phyloP scores from a whole-genome alignment of 37 sponge, comb jelly and placozoan species.

The Amphimedon queenslandica region DNA sequence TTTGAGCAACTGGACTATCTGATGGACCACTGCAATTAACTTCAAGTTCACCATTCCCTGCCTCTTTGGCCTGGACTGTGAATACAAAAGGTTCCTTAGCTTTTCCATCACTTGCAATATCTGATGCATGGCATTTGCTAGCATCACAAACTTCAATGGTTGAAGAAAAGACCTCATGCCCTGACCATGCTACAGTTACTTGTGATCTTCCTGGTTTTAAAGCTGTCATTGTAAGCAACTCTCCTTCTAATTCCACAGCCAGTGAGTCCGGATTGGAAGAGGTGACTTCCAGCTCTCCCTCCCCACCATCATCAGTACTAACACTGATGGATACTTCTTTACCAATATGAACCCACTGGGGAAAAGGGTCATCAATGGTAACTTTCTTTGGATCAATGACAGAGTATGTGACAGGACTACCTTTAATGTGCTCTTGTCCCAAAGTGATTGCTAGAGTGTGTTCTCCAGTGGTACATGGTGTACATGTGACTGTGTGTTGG shows the following conservation, averaged over 20 bases:
- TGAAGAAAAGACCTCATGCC: constrained; percentile 27
- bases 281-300: constrained; percentile 30
- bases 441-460: constrained; percentile 31
- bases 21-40: constrained; percentile 57
- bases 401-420: constrained; percentile 60
- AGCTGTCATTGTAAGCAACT: background rate
- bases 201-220: constrained; percentile 32
- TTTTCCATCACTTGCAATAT: constrained; percentile 46
- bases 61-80: constrained; percentile 59
- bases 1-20: constrained; percentile 44
- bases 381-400: constrained; percentile 52
- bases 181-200: constrained; percentile 33
- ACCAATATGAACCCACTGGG: constrained; percentile 43
- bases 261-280: constrained; percentile 23
- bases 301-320: constrained; percentile 67
- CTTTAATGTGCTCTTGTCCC: constrained; percentile 29
- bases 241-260: background rate
- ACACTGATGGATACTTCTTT: constrained; percentile 43
- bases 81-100: constrained; percentile 36
- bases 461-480: constrained; percentile 29
- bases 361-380: constrained; percentile 34
- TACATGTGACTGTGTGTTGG: constrained; percentile 4
- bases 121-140: constrained; percentile 54
- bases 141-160: constrained; percentile 72
- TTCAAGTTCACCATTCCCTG: constrained; percentile 61